phyloP scores from a whole-genome alignment of 2,797 vertebrate species.

The Hypotaenidia okinawae region DNA sequence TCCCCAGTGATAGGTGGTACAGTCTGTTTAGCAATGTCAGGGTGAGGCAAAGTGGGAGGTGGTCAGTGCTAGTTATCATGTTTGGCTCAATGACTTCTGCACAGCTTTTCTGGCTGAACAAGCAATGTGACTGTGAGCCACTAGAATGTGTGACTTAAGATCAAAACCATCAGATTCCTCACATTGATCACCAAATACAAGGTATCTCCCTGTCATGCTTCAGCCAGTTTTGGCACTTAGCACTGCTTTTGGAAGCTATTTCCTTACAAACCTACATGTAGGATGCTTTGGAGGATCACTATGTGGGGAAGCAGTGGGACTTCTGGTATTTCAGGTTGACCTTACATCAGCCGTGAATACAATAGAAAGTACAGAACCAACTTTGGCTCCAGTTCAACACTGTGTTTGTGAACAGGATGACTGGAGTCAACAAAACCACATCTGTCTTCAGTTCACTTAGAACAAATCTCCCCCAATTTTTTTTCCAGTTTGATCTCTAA shows the following conservation, averaged over 20 bases:
- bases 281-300: background rate
- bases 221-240: background rate
- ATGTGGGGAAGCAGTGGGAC: background rate
- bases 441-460: constrained; percentile 13
- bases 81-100: background rate
- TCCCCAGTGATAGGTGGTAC: background rate
- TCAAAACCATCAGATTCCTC: background rate
- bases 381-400: background rate
- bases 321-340: background rate
- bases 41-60: background rate
- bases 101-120: background rate
- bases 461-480: background rate
- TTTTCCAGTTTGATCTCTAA: background rate
- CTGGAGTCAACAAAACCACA: constrained; percentile 1
- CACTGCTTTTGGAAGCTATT: background rate
- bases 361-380: background rate
- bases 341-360: background rate
- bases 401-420: background rate
- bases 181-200: background rate
- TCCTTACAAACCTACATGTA: background rate
- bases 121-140: background rate
- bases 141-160: background rate
- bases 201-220: background rate
- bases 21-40: background rate
- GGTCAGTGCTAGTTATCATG: background rate